Conservation (phyloP, 2,888 invertebrate genomes). For the Abrostola tripartita region DNA sequence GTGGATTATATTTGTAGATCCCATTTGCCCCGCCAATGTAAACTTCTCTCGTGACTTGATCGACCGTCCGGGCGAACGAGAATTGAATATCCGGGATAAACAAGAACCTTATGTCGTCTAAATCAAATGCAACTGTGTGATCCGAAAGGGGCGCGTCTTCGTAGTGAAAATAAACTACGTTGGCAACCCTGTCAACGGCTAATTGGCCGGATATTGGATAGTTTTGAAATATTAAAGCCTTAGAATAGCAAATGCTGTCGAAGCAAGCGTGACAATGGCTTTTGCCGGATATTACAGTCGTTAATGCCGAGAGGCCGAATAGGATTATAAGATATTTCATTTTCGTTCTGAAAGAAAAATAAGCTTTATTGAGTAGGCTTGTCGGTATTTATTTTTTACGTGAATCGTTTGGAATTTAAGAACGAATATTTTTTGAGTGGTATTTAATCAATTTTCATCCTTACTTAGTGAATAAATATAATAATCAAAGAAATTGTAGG, state of each 20-base stretch:
- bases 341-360: slow-evolving; percentile 49
- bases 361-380: slow-evolving; percentile 19
- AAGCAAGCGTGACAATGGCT: slow-evolving; percentile 74
- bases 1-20: slow-evolving; percentile 68
- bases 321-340: slow-evolving; percentile 56
- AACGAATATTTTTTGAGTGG: too few relatives aligned
- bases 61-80: slow-evolving; percentile 74
- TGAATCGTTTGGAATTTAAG: slow-evolving; percentile 4
- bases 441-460: too few relatives aligned
- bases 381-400: slow-evolving; percentile 29
- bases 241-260: slow-evolving; percentile 71
- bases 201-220: slow-evolving; percentile 73
- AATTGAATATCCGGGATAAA: slow-evolving; percentile 67
- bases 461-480: too few relatives aligned
- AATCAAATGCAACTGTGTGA: slow-evolving; percentile 70
- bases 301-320: slow-evolving; percentile 33
- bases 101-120: slow-evolving; percentile 66
- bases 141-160: slow-evolving; percentile 62
- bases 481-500: too few relatives aligned
- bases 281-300: slow-evolving; percentile 38
- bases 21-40: slow-evolving; percentile 73
- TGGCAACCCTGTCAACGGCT: slow-evolving; percentile 71
- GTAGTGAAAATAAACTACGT: slow-evolving; percentile 76
- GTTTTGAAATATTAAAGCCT: slow-evolving; percentile 65
- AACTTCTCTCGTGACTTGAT: slow-evolving; percentile 67